These are phyloP conservation scores for Peromyscus attwateri DNA, from an alignment of 2,797 vertebrate species.

Conservation along the genomic window DNA sequence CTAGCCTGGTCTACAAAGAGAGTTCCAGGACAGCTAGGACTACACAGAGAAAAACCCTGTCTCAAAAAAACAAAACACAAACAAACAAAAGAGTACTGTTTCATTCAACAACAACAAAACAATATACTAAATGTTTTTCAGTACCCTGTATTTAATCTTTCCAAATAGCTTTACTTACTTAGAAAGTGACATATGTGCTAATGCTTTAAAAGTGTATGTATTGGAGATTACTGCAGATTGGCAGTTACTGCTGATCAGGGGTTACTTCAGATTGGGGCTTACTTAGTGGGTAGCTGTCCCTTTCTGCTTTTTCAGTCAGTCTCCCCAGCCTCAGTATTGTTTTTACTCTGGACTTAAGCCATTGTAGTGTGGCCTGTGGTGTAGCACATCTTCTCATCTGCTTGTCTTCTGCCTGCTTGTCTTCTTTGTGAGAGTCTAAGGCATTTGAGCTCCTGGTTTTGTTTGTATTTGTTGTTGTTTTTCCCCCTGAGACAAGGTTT, in stretches of 20 bases:
- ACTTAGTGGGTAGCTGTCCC: not conserved
- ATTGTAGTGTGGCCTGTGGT: not conserved
- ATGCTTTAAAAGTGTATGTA: not conserved
- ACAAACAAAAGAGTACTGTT: not conserved
- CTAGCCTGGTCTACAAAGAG: too few relatives aligned
- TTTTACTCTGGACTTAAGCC: not conserved
- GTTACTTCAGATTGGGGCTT: not conserved
- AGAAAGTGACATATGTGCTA: not conserved
- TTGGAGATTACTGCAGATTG: not conserved
- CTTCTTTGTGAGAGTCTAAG: not conserved
- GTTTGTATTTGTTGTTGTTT: not conserved
- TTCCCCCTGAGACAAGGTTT: not conserved
- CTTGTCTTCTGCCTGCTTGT: not conserved
- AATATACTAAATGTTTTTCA: not conserved
- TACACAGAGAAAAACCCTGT: too few relatives aligned
- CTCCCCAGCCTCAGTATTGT: not conserved
- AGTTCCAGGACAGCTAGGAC: too few relatives aligned
- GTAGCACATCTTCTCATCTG: not conserved
- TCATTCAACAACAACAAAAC: slow-evolving; percentile 13
- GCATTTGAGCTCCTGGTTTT: not conserved
- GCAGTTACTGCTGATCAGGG: too few relatives aligned
- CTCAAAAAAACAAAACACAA: too few relatives aligned
- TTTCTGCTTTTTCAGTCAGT: not conserved
- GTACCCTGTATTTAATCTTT: slow-evolving; percentile 39
- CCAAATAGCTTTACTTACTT: not conserved